A percentile compares a stretch with the other conserved stretches of the same genome.
These are phyloP conservation scores for Vidua chalybeata DNA, from an alignment of 2,113 vertebrate species.

Conservation along the genomic window DNA sequence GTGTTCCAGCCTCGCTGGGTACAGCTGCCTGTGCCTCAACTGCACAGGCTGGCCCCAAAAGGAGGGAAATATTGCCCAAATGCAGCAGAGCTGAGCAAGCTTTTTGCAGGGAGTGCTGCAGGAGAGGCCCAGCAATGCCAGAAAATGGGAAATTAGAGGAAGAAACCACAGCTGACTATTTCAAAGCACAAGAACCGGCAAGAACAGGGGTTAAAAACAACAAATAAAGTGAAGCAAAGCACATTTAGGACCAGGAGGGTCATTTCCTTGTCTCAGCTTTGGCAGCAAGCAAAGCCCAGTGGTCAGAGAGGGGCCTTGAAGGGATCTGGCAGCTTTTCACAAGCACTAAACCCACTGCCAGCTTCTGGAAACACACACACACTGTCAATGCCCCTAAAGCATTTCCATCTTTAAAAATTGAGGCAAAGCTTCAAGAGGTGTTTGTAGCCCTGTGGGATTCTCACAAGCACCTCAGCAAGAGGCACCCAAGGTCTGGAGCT, in stretches of 20 bases:
- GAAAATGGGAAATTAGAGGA: background rate
- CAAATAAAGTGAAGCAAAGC: background rate
- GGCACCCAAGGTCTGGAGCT: background rate
- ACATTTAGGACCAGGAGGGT: background rate
- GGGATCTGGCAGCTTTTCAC: background rate
- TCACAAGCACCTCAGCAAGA: background rate
- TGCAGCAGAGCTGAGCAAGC: background rate
- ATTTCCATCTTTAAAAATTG: background rate
- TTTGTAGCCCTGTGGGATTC: background rate
- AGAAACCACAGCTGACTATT: background rate
- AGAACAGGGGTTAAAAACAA: background rate
- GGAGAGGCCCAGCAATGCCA: background rate
- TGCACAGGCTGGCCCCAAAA: background rate
- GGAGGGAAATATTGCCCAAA: background rate
- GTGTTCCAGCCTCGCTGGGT: background rate
- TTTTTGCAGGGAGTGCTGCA: background rate
- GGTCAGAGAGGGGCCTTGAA: background rate
- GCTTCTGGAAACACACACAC: background rate
- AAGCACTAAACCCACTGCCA: background rate
- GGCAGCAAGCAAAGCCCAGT: background rate
- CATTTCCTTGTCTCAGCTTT: background rate
- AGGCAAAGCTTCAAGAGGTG: background rate
- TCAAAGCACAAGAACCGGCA: background rate
- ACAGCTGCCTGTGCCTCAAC: background rate
- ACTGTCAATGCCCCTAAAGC: background rate